Evolutionary conservation across 2,888 invertebrate genomes (phyloP).

Genomic region (Eudasyphora cyanicolor): DNA sequence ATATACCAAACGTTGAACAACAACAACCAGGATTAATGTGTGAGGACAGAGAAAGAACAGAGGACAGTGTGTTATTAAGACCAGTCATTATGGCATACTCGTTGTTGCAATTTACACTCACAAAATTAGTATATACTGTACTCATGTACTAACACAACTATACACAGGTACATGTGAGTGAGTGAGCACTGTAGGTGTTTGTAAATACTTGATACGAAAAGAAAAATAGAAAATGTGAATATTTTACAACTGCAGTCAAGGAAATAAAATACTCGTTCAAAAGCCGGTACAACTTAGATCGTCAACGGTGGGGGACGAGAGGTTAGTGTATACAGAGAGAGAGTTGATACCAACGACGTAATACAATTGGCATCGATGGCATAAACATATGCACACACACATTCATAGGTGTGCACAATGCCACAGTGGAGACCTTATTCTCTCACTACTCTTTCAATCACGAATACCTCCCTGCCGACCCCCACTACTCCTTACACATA

Average conservation of each 20-base stretch:
- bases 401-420: conserved; percentile 1
- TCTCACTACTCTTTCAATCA: neutral
- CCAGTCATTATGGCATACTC: conserved; percentile 37
- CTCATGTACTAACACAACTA: conserved; percentile 1
- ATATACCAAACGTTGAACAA: neutral
- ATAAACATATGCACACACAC: neutral
- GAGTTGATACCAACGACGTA: conserved; percentile 11
- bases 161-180: neutral
- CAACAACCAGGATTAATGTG: neutral
- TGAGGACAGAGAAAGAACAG: no score
- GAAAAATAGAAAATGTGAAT: conserved; percentile 6
- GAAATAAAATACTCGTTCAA: neutral
- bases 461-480: neutral
- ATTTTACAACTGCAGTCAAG: neutral
- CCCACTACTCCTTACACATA: neutral
- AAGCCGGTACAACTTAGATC: neutral
- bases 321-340: no score
- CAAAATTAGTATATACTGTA: neutral
- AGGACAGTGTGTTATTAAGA: conserved; percentile 39
- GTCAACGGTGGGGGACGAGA: neutral
- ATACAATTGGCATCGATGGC: conserved; percentile 42
- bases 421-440: conserved; percentile 2
- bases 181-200: no score
- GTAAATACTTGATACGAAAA: neutral
- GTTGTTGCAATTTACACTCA: conserved; percentile 21